Evolutionary conservation across 2,797 vertebrate species (phyloP), one percentile per base, ranked within the genome.

Genomic region (Myiotriccus ornatus): DNA sequence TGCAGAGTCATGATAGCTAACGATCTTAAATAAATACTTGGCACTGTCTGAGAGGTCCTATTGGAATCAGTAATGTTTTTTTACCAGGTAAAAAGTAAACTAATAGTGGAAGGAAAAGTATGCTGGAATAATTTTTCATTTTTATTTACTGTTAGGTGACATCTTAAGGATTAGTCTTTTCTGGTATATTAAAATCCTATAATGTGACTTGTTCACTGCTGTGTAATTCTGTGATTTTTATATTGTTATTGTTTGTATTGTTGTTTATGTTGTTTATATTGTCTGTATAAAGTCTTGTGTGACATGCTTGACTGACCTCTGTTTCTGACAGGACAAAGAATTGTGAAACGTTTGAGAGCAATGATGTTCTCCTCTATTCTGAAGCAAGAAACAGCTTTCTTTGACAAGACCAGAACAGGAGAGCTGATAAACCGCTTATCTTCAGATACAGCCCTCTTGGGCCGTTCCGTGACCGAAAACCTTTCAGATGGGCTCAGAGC

Each of bases 351-450:
- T 95, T 97, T 99, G 91, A 98, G 99, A 46, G 94, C 97, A 77
- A 98, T 98, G 3, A 90, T 99, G 67, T 99, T 99, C 97, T 98
- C 99, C 93, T 99, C 99, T 32, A 97, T 99, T 90, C 97, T 99
- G 96, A 98, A 96, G 96, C 99, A 99, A 98, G 99, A 99, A 97
- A 98, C 99, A 3, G 99, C 98, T 28, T 99, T 99, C 98, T 99
- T 99, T 96, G 99, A 99, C 97, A 98, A 96, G 97, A 99, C 98
- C 34, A 98, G 98, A 90, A 99, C 99, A 1, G 99, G 99, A 46
- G 99, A 99, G 95, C 97, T 99, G 88, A 98, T 99, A 95, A 99
- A 99, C 93, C 99, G 99, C 56, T 98, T 99, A 71, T 99, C 99
- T 3, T 98, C 99, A 8, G 99, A 99, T 96, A 98, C 99, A 0